Percentiles rank a stretch among this genome's conserved stretches.
These are phyloP conservation scores for Tricholauxania praeusta DNA, from an alignment of 2,888 invertebrate species.

Conservation along the genomic window DNA sequence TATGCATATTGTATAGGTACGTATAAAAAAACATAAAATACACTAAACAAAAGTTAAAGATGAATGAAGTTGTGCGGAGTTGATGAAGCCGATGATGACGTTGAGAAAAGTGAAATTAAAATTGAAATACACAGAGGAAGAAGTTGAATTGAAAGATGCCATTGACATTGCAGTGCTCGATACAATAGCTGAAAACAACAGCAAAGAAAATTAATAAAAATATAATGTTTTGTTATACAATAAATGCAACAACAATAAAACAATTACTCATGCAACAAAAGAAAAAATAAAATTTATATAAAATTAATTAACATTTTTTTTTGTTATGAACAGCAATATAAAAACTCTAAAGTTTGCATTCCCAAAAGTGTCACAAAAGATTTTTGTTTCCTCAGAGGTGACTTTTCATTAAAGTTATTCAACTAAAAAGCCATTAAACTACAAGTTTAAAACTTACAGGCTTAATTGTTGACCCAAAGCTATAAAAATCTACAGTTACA, in stretches of 20 bases:
- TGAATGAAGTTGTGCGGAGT: conserved; percentile 1
- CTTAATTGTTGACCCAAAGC: background rate
- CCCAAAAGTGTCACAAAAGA: no score
- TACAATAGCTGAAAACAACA: conserved; percentile 50
- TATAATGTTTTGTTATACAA: conserved; percentile 30
- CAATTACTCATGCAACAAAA: background rate
- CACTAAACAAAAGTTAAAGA: background rate
- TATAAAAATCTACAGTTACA: background rate
- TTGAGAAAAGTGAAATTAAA: conserved; percentile 63
- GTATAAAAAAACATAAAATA: background rate
- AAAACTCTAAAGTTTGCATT: no score
- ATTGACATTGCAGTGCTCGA: conserved; percentile 59
- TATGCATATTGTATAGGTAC: background rate
- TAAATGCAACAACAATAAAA: conserved; percentile 24
- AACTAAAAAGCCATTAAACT: no score
- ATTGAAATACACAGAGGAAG: conserved; percentile 49
- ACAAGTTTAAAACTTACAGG: background rate
- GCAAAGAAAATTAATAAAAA: conserved; percentile 26
- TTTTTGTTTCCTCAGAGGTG: no score
- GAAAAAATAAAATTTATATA: background rate
- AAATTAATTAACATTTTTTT: background rate
- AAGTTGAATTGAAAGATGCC: conserved; percentile 48
- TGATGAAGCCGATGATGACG: conserved; percentile 50
- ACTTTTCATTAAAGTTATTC: no score
- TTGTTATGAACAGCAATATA: background rate